Conservation (phyloP, 2,797 vertebrate species). For the Crenichthys baileyi region DNA sequence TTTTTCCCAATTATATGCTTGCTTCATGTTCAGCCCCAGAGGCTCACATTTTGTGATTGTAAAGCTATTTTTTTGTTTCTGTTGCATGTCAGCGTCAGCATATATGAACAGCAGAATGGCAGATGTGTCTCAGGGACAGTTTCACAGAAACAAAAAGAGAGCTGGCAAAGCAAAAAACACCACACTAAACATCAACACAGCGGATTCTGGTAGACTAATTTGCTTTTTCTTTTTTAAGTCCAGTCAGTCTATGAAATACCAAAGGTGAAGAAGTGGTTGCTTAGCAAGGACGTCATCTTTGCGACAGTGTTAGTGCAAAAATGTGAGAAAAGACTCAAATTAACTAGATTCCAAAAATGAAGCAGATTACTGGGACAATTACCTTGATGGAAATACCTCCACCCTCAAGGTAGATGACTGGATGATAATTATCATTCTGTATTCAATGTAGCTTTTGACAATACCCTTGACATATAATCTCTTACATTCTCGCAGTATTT, state of each 20-base stretch:
- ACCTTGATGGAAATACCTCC: neutral
- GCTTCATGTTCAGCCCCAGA: neutral
- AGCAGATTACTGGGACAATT: neutral
- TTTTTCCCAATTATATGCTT: neutral
- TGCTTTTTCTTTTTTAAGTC: neutral
- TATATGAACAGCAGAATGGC: neutral
- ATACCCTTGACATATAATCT: slow-evolving; percentile 3
- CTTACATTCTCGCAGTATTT: slow-evolving; percentile 4
- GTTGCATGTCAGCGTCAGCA: neutral
- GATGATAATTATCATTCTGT: neutral
- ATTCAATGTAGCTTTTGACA: neutral
- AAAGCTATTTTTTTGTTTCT: neutral
- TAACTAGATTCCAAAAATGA: neutral
- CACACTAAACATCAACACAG: slow-evolving; percentile 2
- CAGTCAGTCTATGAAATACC: neutral
- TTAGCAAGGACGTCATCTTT: neutral
- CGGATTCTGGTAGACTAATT: neutral
- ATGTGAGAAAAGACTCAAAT: neutral
- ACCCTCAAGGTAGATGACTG: slow-evolving; percentile 10
- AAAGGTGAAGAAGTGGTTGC: neutral
- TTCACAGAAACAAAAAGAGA: neutral
- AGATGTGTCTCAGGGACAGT: slow-evolving; percentile 2
- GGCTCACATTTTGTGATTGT: neutral
- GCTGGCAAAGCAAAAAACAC: neutral
- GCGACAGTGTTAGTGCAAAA: neutral